Base-by-base conservation (phyloP, 2,888 invertebrate genomes). In the Amblyteles armatorius region DNA sequence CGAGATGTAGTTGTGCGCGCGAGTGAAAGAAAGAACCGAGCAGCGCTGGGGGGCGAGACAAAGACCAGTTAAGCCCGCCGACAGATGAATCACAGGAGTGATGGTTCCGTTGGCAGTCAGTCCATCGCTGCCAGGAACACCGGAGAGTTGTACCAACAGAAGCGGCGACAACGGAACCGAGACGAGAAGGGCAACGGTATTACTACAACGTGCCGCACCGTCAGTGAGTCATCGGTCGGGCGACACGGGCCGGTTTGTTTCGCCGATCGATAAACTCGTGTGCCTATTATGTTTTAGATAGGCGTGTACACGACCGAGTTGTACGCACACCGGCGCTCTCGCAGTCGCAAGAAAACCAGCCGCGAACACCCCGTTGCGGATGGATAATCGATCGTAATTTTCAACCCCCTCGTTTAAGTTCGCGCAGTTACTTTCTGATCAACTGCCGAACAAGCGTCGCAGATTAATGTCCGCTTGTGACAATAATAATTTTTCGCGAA, bases 41-140 rank as follows among this genome's bases (percentile, higher is more conserved):
- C 44, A 33, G 63, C 40, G 40, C 40, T 9, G 2, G 4, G 48
- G 74, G 26, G 7, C 26, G 16, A 65, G 36, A 63, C 33, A 79
- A 29, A 63, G 69, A 74, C 72, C 44, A 48, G 73, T 16, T 50
- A 72, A 83, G 57, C 68, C 72, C 67, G 78, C 29, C 68, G 80
- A 83, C 77, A 85, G 78, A 88, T 87, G 88, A 88, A 86, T 88
- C 88, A 88, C 82, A 83, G 76, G 60, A 82, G 83, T 65, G 84
- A 65, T 68, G 71, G 77, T 63, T 78, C 80, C 74, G 86, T 80
- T 71, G 82, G 79, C 79, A 87, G 79, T 74, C 77, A 79, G 82
- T 82, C 79, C 73, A 82, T 74, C 77, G 74, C 52, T 67, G 81
- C 77, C 79, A 55, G 36, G 33, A 73, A 65, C 57, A 67, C 26